Percentiles rank a stretch among this genome's conserved stretches.
phyloP scores from a whole-genome alignment of 2,797 vertebrate species.

The Acanthurus leucopareius region DNA sequence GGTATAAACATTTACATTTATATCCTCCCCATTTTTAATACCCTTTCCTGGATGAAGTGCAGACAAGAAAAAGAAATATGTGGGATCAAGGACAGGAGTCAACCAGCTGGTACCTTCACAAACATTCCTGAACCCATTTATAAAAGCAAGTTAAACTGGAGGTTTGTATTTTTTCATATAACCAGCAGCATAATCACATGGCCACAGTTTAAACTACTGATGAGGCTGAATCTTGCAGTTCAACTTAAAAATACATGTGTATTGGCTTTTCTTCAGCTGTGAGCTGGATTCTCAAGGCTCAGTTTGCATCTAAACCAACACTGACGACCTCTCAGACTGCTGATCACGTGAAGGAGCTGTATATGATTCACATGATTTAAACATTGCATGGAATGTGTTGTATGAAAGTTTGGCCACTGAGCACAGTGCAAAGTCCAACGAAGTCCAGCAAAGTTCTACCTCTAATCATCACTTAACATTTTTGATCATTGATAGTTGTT shows the following conservation, averaged over 20 bases:
- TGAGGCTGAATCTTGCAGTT: not conserved
- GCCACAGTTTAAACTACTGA: not conserved
- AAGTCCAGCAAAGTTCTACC: no score
- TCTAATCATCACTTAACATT: no score
- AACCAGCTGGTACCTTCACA: constrained; percentile 34
- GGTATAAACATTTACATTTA: constrained; percentile 57
- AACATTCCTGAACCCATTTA: constrained; percentile 38
- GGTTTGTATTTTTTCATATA: constrained; percentile 30
- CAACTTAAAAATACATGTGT: constrained; percentile 27
- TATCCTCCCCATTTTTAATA: constrained; percentile 28
- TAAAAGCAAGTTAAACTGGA: constrained; percentile 29
- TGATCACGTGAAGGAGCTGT: constrained; percentile 7
- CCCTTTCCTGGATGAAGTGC: constrained; percentile 27
- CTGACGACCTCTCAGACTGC: constrained; percentile 3
- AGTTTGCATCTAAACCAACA: constrained; percentile 2
- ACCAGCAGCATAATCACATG: constrained; percentile 29
- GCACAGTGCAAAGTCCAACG: not conserved
- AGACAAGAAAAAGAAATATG: constrained; percentile 21
- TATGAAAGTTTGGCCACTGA: not conserved
- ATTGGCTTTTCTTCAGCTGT: constrained; percentile 23
- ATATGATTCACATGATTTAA: not conserved
- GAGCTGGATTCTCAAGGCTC: not conserved
- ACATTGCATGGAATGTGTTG: not conserved
- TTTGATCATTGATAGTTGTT: no score
- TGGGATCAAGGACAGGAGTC: constrained; percentile 19